Base-by-base conservation (phyloP, 2,797 vertebrate genomes). In the Aeoliscus strigatus region DNA sequence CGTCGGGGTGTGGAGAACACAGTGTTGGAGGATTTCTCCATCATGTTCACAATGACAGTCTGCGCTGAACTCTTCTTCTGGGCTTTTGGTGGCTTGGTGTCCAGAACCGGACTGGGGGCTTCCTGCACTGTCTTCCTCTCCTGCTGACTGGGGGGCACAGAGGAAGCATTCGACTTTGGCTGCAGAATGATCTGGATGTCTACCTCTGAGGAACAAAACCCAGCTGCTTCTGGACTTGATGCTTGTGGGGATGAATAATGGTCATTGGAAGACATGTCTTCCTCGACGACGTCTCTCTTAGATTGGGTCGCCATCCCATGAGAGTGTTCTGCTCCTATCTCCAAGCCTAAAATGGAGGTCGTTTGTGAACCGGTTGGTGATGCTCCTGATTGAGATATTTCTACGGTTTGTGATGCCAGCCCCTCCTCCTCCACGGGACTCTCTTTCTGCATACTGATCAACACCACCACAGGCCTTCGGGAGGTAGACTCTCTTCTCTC, bases 1-100 rank as follows among this genome's bases (percentile, higher is more conserved):
- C 86, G 90, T 71, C 92, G 91, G 6, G 93, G 92, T 0, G 78
- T 89, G 57, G 92, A 92, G 66, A 92, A 91, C 66, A 92, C 47
- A 0, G 57, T 2, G 54, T 11, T 59, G n/a, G 76, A 17, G 0
- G 77, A 63, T 57, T 85, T 83, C 67, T 85, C 82, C 61, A 77
- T 67, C 82, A 85, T 85, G 64, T 85, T 83, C 31, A 85, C 82
- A 1, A 79, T 77, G 44, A 85, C 82, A 24, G 73, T 74, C 42
- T 81, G 77, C 4, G 34, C 47, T 0, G 79, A 79, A 51, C 59
- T 80, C 64, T 85, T 85, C 53, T 74, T 82, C 67, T 75, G 77
- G 45, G 79, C 73, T 41, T 82, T 83, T 1, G 75, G 79, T 1
- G 79, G 80, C 51, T 83, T 83, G 47, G 80, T 73, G 27, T 82